Evolutionary conservation across 2,113 vertebrate species (phyloP), one percentile per base, ranked within the genome.

Genomic region (Anser cygnoides): DNA sequence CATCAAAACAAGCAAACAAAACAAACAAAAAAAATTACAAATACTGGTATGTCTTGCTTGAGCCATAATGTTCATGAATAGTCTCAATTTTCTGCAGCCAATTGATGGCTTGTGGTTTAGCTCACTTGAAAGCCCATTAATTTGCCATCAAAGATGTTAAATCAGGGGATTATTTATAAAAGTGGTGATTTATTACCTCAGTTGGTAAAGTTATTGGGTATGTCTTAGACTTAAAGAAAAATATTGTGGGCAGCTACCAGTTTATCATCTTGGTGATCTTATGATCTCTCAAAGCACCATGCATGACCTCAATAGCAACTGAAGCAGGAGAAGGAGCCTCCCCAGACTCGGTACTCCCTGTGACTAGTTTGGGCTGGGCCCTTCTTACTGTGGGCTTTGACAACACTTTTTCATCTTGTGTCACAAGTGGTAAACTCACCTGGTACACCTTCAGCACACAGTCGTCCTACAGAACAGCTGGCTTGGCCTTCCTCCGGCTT

Each of bases 301-400:
- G 10, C 10, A 59, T 39, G 31, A 75, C 33, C 6, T 66, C 7
- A 35, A 13, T 7, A 78, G 41, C 19, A 87, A 6, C 15, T 75
- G 28, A 90, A 68, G 18, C 17, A 20, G 55, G 16, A 78, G 73
- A 67, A 62, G 28, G 13, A 67, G 8, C 11, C n/a, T 59, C 21
- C 22, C 11, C 17, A 65, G 39, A 8, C 20, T 61, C 16, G 44
- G 54, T 44, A 44, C 29, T 67, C 12, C 37, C 19, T 21, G 19
- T 65, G 20, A n/a, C 2, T 78, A 31, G 14, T 4, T 41, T 20
- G 65, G 2, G 0, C 15, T 79, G 15, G 13, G 6, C 3, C 10
- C 3, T 59, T 80, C 26, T 58, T 25, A 6, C 4, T 66, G 15
- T 43, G 52, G 15, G 2, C 39, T 89, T 92, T 49, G 29, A 52